phyloP scores from a whole-genome alignment of 2,888 invertebrate genomes.

The Apodemia hepburni region DNA sequence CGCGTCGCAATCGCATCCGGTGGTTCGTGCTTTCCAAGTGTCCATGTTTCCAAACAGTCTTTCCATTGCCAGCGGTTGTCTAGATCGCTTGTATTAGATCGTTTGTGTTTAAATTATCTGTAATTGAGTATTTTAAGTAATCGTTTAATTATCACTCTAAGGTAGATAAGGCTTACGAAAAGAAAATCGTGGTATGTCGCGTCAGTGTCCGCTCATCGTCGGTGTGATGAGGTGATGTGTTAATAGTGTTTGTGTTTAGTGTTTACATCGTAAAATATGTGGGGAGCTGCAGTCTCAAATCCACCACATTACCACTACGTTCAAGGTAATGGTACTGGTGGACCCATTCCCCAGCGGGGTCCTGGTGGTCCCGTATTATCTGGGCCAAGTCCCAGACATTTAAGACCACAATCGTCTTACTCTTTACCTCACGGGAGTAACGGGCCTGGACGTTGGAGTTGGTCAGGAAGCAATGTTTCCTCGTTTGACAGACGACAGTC shows the following conservation, averaged over 20 bases:
- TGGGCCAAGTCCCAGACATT: conserved; percentile 57
- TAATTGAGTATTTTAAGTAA: conserved; percentile 48
- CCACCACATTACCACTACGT: conserved; percentile 71
- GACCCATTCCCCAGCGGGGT: conserved; percentile 51
- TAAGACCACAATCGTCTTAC: conserved; percentile 73
- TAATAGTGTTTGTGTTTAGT: conserved; percentile 25
- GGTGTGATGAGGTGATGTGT: conserved; percentile 63
- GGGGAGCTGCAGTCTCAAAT: conserved; percentile 72
- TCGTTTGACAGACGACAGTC: conserved; percentile 71
- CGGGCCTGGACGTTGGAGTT: conserved; percentile 77
- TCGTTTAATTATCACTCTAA: conserved; percentile 57
- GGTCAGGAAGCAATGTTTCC: conserved; percentile 75
- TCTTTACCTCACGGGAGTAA: conserved; percentile 78
- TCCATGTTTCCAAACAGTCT: conserved; percentile 64
- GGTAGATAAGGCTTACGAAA: conserved; percentile 54
- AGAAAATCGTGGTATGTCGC: conserved; percentile 49
- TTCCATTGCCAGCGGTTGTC: conserved; percentile 47
- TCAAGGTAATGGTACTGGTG: conserved; percentile 47
- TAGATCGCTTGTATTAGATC: conserved; percentile 43
- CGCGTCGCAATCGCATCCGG: conserved; percentile 73
- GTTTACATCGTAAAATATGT: conserved; percentile 48
- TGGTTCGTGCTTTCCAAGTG: conserved; percentile 70
- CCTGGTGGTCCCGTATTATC: conserved; percentile 61
- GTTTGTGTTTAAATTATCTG: conserved; percentile 51
- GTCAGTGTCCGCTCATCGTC: conserved; percentile 54